Evolutionary conservation across 2,113 vertebrate genomes (phyloP).

Genomic region (Hippocampus mohnikei): DNA sequence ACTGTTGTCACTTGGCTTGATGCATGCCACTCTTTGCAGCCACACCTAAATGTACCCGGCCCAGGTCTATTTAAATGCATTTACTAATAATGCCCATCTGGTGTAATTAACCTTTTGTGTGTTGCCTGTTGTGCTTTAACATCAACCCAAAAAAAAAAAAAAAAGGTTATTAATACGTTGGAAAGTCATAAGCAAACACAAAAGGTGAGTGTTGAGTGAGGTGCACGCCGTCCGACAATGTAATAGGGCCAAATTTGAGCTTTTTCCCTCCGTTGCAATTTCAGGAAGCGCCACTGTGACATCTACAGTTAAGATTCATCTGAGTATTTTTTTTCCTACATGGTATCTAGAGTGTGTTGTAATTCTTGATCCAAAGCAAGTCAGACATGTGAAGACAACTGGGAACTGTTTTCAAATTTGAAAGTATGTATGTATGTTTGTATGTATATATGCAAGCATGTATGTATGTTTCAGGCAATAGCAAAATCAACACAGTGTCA

Average conservation of each 20-base stretch:
- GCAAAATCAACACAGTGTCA: too few relatives aligned
- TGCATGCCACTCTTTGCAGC: slow-evolving; percentile 40
- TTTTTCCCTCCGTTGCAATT: neutral
- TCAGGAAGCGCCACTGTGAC: neutral
- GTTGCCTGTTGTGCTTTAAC: slow-evolving; percentile 39
- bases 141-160: neutral
- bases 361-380: neutral
- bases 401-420: too few relatives aligned
- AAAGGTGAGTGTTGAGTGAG: slow-evolving; percentile 12
- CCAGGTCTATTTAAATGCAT: slow-evolving; percentile 39
- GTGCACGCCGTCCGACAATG: neutral
- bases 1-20: slow-evolving; percentile 66
- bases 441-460: too few relatives aligned
- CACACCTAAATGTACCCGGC: slow-evolving; percentile 35
- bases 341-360: neutral
- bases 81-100: slow-evolving; percentile 63
- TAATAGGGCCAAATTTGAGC: neutral
- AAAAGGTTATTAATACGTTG: slow-evolving; percentile 43
- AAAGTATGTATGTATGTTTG: too few relatives aligned
- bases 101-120: slow-evolving; percentile 61
- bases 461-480: too few relatives aligned
- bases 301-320: neutral
- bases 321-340: neutral
- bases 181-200: slow-evolving; percentile 52
- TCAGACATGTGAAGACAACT: neutral